Base-by-base conservation (phyloP, 2,113 vertebrate species). In the Fregetta grallaria region DNA sequence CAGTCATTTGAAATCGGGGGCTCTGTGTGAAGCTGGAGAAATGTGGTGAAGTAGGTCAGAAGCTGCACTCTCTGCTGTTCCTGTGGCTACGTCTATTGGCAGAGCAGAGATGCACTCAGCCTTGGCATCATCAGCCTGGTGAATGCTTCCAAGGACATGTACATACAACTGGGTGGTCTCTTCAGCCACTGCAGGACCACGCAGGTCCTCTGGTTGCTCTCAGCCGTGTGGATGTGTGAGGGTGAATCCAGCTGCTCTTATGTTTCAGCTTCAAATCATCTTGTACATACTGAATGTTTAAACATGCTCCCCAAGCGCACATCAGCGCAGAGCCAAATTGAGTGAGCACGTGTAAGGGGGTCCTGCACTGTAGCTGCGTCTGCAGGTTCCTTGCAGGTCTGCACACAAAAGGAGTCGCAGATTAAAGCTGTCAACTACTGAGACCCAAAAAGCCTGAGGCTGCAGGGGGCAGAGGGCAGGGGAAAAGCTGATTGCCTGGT, bases 241-340 rank as follows among this genome's bases (percentile, higher is more conserved):
- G 45, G 70, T 89, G 83, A 87, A 66, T 63, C 87, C 96, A 95
- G 78, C 67, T 93, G 77, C 76, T 94, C 93, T 90, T 74, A 7
- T 38, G 72, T 94, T 89, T 75, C 89, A 86, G 42, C 88, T 92
- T 95, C 97, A 85, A 86, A 92, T 95, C 92, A 90, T 95, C 42
- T 30, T 96, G 94, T 97, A 85, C 89, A 93, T 95, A 62, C 80
- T 94, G 93, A 97, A 96, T 97, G 94, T 97, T 91, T 40, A 52
- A 17, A 5, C 36, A 7, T 20, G 92, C 88, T 88, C 88, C 56
- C 86, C 3, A 32, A 81, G 91, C 17, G 2, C 55, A 9, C 52
- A 2, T 22, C 72, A 16, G 79, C 4, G 88, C 92, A 74, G 95
- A 91, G 94, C 93, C 87, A 18, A 22, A 14, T 0, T 9, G 85